Percentiles rank a stretch among this genome's conserved stretches.
These are phyloP conservation scores for Eristalis pertinax DNA, from an alignment of 2,888 invertebrate species.

Conservation along the genomic window DNA sequence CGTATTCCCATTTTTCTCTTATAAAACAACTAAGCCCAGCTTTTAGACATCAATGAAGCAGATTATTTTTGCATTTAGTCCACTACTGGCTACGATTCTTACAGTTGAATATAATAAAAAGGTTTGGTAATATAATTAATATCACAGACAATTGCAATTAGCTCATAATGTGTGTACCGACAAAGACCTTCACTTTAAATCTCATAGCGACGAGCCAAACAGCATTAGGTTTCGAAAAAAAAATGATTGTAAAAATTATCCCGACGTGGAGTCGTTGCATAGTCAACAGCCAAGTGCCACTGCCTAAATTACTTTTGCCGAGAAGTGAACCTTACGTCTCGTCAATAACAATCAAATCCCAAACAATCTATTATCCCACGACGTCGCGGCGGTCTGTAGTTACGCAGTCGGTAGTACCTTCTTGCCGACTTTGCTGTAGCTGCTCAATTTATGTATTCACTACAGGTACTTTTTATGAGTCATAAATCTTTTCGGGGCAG, in stretches of 20 bases:
- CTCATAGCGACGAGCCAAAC: no score
- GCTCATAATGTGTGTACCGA: no score
- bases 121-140: no score
- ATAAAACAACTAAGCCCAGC: no score
- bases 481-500: neutral
- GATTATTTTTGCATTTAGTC: no score
- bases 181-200: no score
- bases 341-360: neutral
- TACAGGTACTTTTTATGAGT: neutral
- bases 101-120: no score
- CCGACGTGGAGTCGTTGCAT: neutral
- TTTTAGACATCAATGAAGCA: no score
- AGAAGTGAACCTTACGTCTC: neutral
- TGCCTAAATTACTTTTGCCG: neutral
- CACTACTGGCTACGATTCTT: no score
- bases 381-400: neutral
- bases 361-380: neutral
- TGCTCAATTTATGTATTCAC: neutral
- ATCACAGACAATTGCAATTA: no score
- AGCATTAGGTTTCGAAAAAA: neutral
- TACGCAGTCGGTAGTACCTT: neutral
- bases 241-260: neutral
- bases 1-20: no score
- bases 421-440: neutral
- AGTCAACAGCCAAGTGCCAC: neutral